These are phyloP conservation scores for Chloromyia formosa DNA, from an alignment of 2,888 invertebrate species.

Conservation along the genomic window DNA sequence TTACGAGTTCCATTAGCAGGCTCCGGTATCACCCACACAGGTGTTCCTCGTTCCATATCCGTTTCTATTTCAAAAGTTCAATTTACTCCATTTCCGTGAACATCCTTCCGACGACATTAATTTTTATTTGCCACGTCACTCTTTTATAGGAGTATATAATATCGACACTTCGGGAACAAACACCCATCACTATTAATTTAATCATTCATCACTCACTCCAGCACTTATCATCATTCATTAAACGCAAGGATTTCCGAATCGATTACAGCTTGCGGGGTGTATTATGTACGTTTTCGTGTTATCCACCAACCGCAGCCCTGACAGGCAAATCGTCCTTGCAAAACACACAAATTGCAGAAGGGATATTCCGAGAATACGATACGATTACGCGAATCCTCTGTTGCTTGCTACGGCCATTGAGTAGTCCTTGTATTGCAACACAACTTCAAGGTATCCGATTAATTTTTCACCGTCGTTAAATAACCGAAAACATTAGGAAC, in stretches of 20 bases:
- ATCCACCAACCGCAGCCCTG: too few relatives aligned
- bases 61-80: neutral
- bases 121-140: neutral
- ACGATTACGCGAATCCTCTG: too few relatives aligned
- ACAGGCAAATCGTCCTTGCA: too few relatives aligned
- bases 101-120: neutral
- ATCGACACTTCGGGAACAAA: neutral
- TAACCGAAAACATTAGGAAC: neutral
- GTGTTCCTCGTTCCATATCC: slow-evolving; percentile 35
- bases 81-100: neutral
- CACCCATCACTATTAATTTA: slow-evolving; percentile 25
- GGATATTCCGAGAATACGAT: too few relatives aligned
- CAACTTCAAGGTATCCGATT: slow-evolving; percentile 10
- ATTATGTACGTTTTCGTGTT: too few relatives aligned
- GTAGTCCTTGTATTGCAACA: neutral
- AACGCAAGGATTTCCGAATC: slow-evolving; percentile 3
- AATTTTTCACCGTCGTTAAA: slow-evolving; percentile 34
- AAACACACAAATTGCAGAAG: too few relatives aligned
- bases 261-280: neutral
- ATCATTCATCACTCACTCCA: slow-evolving; percentile 18
- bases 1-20: slow-evolving; percentile 32
- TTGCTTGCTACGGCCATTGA: neutral
- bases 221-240: slow-evolving; percentile 28
- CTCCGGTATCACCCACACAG: slow-evolving; percentile 39
- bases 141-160: neutral